Evolutionary conservation across 2,797 vertebrate species (phyloP), one percentile per base, ranked within the genome.

Genomic region (Schizopygopsis pylzovi): DNA sequence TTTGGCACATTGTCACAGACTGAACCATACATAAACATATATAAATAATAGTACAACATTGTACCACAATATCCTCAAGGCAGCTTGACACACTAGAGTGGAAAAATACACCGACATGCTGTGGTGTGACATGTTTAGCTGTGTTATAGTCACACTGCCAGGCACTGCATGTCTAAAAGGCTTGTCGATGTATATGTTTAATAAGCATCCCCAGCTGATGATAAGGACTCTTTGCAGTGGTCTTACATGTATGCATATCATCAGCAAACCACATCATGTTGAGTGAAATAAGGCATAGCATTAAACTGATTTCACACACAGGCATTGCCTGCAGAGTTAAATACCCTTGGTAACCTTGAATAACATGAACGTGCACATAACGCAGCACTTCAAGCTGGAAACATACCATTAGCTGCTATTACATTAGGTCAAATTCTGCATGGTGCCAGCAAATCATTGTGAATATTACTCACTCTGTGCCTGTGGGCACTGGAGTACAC

Each of bases 351-450:
- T 81, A 72, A 78, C 72, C 65, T 61, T 71, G 72, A 71, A 76
- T 76, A 81, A 85, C 54, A 39, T 25, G 56, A 85, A 75, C 39
- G 54, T 61, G 78, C 67, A 81, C 33, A 81, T 28, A 28, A 76
- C 79, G 2, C 22, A 54, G 52, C 73, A 82, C 87, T 88, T 75
- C 47, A 85, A 82, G 56, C 76, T 85, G 28, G 43, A 82, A 82
- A 82, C 79, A 73, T 85, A 85, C 52, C 83, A 88, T 88, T 82
- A 82, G 59, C 56, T 88, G 39, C 43, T 83, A 88, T 83, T 85
- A 72, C 47, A 39, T 59, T 80, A 76, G 81, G 61, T 85, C 80
- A 85, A 63, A 79, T 82, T 85, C 68, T 45, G 45, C 54, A 88
- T 75, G 37, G 65, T 72, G 67, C 84, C 45, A 52, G 37, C 33